Conservation (phyloP, 2,797 vertebrate species). For the Hapalemur alaotrensis region DNA sequence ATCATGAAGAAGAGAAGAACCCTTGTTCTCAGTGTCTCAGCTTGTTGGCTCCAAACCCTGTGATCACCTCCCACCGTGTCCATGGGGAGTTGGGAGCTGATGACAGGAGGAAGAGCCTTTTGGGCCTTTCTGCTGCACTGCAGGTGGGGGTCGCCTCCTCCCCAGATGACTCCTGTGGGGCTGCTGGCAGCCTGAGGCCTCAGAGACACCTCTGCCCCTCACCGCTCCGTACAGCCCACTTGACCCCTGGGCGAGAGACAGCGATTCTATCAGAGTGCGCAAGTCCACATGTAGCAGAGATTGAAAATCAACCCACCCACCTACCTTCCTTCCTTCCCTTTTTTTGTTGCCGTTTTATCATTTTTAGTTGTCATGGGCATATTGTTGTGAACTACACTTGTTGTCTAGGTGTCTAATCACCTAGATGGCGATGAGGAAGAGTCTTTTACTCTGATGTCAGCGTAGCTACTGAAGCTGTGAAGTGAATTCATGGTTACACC, state of each 20-base stretch:
- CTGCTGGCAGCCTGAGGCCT: not conserved
- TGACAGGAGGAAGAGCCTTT: too few species aligned
- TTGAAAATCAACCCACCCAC: not conserved
- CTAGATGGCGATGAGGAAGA: not conserved
- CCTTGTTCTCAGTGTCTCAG: not conserved
- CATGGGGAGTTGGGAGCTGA: not conserved
- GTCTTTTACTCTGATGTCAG: not conserved
- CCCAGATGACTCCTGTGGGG: not conserved
- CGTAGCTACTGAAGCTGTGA: not conserved
- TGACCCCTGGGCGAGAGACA: not conserved
- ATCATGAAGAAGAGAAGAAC: not conserved
- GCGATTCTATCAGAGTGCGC: not conserved
- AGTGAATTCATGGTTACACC: not conserved
- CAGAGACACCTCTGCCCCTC: not conserved
- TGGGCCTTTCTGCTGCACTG: not conserved
- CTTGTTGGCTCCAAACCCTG: not conserved
- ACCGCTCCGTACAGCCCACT: not conserved
- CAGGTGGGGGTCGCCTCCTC: not conserved
- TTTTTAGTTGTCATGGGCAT: not conserved
- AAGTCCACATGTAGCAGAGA: not conserved
- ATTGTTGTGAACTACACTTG: not conserved
- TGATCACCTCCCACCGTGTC: fast-evolving
- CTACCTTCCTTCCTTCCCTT: not conserved
- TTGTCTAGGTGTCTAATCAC: not conserved
- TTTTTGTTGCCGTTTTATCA: not conserved